These are phyloP conservation scores for Meganola albula DNA, from an alignment of 2,888 invertebrate species.

Conservation along the genomic window DNA sequence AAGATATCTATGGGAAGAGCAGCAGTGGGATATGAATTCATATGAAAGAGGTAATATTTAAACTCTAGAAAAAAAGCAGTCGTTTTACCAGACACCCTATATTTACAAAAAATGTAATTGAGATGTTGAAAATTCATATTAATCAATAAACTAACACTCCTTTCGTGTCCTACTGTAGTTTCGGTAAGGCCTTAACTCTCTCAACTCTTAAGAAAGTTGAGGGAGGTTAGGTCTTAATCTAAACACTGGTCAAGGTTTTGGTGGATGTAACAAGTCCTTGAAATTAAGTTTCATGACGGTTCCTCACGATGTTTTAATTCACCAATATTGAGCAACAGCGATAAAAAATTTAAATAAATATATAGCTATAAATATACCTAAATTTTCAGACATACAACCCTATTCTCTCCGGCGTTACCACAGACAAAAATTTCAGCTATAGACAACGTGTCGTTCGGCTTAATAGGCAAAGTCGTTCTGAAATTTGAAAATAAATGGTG, in stretches of 20 bases:
- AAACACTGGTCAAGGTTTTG: no score
- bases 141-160: not conserved
- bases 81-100: not conserved
- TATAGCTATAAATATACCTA: not conserved
- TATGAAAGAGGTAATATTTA: no score
- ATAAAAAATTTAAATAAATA: not conserved
- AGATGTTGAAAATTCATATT: not conserved
- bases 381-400: slow-evolving; percentile 22
- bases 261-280: no score
- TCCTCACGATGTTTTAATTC: not conserved
- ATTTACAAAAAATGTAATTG: not conserved
- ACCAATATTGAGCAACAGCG: not conserved
- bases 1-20: no score
- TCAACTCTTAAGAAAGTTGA: not conserved
- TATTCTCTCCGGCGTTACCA: slow-evolving; percentile 50
- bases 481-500: slow-evolving; percentile 22
- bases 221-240: not conserved
- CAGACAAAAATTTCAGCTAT: slow-evolving; percentile 47
- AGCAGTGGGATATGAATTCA: no score
- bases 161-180: not conserved
- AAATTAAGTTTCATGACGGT: not conserved
- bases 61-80: no score
- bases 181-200: not conserved
- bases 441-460: slow-evolving; percentile 76
- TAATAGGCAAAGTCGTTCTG: slow-evolving; percentile 20